Evolutionary conservation across 2,888 invertebrate species (phyloP).

Genomic region (Spatulosminthurus flaviceps): DNA sequence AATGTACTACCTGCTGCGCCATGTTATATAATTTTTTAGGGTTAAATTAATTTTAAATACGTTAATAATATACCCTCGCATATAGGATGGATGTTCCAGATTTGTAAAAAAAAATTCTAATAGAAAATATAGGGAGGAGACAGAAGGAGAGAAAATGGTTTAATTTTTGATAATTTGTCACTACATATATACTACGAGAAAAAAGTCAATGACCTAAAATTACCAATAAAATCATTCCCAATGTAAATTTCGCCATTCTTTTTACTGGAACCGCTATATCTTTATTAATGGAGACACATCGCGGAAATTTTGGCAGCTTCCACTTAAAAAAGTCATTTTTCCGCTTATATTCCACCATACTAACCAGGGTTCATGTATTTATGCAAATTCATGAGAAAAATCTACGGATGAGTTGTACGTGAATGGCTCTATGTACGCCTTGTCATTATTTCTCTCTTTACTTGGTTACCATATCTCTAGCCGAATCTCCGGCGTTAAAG

Average conservation of each 20-base stretch:
- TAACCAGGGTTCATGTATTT: neutral
- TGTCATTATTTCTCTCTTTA: neutral
- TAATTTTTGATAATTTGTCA: neutral
- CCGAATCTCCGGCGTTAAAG: too few relatives aligned
- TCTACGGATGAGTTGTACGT: too few relatives aligned
- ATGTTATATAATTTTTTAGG: too few relatives aligned
- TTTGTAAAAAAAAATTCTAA: neutral
- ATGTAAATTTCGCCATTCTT: neutral
- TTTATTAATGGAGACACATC: neutral
- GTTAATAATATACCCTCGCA: too few relatives aligned
- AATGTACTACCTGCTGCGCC: too few relatives aligned
- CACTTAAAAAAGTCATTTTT: neutral
- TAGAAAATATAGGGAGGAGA: neutral
- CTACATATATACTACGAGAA: too few relatives aligned
- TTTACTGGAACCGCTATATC: neutral
- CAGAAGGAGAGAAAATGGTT: neutral
- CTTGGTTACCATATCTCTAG: neutral
- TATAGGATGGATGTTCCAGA: neutral
- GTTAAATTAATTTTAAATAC: too few relatives aligned
- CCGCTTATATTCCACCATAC: neutral
- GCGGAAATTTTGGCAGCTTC: neutral
- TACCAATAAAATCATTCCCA: neutral
- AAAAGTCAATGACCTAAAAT: slow-evolving; percentile 24
- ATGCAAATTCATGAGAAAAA: too few relatives aligned
- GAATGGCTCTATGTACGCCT: neutral